Percentiles rank a stretch among this genome's conserved stretches.
These are phyloP conservation scores for Mesocentrotus franciscanus DNA, from an alignment of 53 echinoderm and acorn worm genomes.

Conservation along the genomic window DNA sequence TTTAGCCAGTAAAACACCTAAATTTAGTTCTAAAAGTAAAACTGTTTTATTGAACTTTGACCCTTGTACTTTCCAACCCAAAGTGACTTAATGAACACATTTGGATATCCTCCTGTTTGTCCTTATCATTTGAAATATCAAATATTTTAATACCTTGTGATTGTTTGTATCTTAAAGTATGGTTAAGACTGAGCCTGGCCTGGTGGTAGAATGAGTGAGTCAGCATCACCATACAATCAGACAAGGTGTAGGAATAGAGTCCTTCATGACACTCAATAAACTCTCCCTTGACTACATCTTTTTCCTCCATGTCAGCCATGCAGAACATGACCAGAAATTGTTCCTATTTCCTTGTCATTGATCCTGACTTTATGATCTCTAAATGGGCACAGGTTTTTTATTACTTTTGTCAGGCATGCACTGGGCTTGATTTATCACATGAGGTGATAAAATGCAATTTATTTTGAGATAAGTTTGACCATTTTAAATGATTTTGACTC, in stretches of 20 bases:
- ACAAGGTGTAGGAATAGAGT: not conserved
- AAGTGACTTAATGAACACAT: not conserved
- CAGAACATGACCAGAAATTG: constrained; percentile 67
- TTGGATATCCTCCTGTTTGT: not conserved
- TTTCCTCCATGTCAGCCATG: constrained; percentile 51
- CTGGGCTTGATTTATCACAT: constrained; percentile 30
- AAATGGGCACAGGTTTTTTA: constrained; percentile 26
- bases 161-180: not conserved
- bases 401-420: constrained; percentile 5
- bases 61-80: not conserved
- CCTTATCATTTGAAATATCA: not conserved
- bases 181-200: not conserved
- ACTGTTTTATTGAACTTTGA: not conserved
- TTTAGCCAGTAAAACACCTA: not conserved
- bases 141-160: not conserved
- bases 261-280: not conserved
- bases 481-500: constrained; percentile 13
- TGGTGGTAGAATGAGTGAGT: not conserved
- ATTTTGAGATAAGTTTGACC: constrained; percentile 4
- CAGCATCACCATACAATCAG: not conserved
- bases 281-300: constrained; percentile 2
- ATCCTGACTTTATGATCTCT: constrained; percentile 37
- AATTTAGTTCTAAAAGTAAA: not conserved
- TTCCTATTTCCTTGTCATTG: constrained; percentile 45
- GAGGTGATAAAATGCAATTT: constrained; percentile 33